phyloP scores from a whole-genome alignment of 2,797 vertebrate species.

The Pantherophis vulpinus region DNA sequence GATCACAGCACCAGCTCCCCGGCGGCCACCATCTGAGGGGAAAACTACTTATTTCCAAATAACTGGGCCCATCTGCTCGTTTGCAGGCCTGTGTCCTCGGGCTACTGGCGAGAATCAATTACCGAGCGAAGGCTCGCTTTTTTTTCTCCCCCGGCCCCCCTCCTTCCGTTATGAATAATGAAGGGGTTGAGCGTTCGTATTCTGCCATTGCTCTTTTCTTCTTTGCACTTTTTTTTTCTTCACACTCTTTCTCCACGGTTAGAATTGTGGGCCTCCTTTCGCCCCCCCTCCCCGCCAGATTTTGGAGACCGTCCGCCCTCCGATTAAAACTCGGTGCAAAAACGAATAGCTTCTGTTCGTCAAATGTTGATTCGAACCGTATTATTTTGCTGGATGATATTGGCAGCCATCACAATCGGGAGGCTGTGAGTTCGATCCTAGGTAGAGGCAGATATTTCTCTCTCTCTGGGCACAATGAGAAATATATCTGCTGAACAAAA shows the following conservation, averaged over 20 bases:
- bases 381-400: background rate
- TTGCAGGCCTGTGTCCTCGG: slow-evolving; percentile 31
- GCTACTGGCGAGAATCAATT: background rate
- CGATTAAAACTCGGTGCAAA: background rate
- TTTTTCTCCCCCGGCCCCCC: accelerated
- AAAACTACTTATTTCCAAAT: slow-evolving; percentile 59
- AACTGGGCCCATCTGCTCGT: slow-evolving; percentile 63
- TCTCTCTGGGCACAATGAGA: no score
- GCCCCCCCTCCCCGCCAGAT: background rate
- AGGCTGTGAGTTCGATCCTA: no score
- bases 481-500: no score
- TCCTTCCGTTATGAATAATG: background rate
- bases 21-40: slow-evolving; percentile 38
- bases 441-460: no score
- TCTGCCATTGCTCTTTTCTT: background rate
- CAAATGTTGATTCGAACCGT: background rate
- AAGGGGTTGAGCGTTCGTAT: background rate
- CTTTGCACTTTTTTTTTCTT: background rate
- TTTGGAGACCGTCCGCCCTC: background rate
- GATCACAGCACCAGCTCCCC: slow-evolving; percentile 8
- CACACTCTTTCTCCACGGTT: background rate
- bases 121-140: accelerated
- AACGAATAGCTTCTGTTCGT: background rate
- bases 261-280: background rate
- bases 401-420: accelerated